phyloP scores from a whole-genome alignment of 2,113 vertebrate genomes.

The Pogonocichla stellata region DNA sequence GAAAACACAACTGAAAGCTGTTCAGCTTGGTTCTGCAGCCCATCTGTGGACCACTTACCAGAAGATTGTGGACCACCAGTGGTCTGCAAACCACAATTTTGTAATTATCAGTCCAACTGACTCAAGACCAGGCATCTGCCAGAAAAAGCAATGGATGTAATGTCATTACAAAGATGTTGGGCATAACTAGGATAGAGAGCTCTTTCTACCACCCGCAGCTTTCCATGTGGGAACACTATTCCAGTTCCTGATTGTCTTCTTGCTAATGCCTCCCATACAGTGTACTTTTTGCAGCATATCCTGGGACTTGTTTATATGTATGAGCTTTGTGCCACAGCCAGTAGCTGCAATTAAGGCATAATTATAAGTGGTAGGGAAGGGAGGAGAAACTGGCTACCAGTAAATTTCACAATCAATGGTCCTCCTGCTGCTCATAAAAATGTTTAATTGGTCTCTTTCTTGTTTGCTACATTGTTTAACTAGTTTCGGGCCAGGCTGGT shows the following conservation, averaged over 20 bases:
- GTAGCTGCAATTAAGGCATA: constrained; percentile 62
- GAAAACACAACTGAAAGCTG: not conserved
- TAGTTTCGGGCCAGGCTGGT: not conserved
- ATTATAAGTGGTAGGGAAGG: constrained; percentile 44
- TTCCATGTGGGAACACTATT: constrained; percentile 5
- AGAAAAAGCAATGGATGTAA: constrained; percentile 21
- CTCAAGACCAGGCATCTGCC: constrained; percentile 11
- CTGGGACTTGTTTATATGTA: constrained; percentile 42
- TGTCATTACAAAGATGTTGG: not conserved
- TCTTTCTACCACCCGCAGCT: constrained; percentile 42
- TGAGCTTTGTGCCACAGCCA: constrained; percentile 41
- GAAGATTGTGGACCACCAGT: constrained; percentile 23
- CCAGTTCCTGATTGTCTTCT: constrained; percentile 38
- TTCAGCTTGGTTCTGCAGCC: constrained; percentile 18
- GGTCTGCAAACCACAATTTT: constrained; percentile 27
- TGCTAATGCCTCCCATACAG: constrained; percentile 23
- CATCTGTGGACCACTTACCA: constrained; percentile 32
- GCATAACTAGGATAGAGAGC: not conserved
- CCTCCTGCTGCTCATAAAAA: constrained; percentile 45
- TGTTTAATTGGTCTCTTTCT: constrained; percentile 15
- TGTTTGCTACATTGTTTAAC: constrained; percentile 51
- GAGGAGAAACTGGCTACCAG: constrained; percentile 55
- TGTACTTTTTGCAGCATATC: constrained; percentile 30
- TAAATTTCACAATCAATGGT: constrained; percentile 44
- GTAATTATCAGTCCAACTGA: not conserved